A percentile compares a stretch with the other conserved stretches of the same genome.
Evolutionary conservation across 1,140 invertebrate genomes (phyloP).

Genomic region (Pinna nobilis): DNA sequence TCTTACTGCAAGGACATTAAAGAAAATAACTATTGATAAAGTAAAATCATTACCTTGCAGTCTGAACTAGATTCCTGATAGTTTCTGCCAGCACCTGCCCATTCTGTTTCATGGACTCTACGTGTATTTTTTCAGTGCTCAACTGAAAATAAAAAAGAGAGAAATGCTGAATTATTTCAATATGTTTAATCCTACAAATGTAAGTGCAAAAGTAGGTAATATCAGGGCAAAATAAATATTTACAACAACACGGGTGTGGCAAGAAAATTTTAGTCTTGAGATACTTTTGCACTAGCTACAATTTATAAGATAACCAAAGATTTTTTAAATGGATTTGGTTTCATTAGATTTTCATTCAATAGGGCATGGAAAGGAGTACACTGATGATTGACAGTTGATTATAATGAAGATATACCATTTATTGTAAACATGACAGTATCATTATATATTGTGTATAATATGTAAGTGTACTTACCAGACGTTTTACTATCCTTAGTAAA

Average conservation of each 20-base stretch:
- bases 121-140: slow-evolving; percentile 62
- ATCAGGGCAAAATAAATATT: too few species aligned
- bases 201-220: too few species aligned
- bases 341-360: too few species aligned
- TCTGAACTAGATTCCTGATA: slow-evolving; percentile 66
- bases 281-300: neutral
- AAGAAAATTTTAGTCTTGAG: too few species aligned
- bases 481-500: slow-evolving; percentile 71
- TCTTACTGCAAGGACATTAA: neutral
- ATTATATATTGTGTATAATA: neutral
- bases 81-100: slow-evolving; percentile 63
- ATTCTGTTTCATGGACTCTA: slow-evolving; percentile 63
- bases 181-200: neutral
- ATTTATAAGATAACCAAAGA: too few species aligned
- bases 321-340: too few species aligned
- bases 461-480: slow-evolving; percentile 62
- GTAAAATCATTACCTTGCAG: slow-evolving; percentile 63
- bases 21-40: neutral
- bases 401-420: too few species aligned
- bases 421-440: neutral
- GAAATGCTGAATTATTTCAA: neutral
- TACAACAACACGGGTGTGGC: too few species aligned
- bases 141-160: slow-evolving; percentile 57
- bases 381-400: too few species aligned
- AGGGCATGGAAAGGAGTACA: too few species aligned